Conservation (phyloP, 2,888 invertebrate species). For the Schizotus pectinicornis region DNA sequence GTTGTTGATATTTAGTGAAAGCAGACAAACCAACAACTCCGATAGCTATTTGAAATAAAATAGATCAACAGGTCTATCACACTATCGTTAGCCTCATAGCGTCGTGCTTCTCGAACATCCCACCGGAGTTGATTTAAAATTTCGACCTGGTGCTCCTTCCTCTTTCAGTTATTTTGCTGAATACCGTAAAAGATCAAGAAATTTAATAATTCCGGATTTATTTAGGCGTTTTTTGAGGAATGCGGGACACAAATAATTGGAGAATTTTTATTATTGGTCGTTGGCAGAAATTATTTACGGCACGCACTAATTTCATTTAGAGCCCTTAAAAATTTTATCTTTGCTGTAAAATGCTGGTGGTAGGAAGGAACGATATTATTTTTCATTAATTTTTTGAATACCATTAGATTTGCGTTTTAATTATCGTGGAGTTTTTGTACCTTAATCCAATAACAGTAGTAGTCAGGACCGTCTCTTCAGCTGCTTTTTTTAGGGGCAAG, state of each 20-base stretch:
- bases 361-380: neutral
- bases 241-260: neutral
- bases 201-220: too few species aligned
- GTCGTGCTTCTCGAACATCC: too few species aligned
- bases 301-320: slow-evolving; percentile 1
- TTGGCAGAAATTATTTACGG: slow-evolving; percentile 1
- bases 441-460: too few species aligned
- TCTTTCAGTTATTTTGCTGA: neutral
- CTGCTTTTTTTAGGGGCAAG: too few species aligned
- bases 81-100: neutral
- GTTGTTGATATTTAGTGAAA: neutral
- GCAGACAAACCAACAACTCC: neutral
- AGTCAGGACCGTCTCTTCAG: too few species aligned
- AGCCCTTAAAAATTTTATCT: neutral
- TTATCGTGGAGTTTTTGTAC: slow-evolving; percentile 10
- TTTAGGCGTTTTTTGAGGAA: neutral
- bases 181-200: neutral
- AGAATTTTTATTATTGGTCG: slow-evolving; percentile 3
- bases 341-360: too few species aligned
- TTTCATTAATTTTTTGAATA: neutral
- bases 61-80: slow-evolving; percentile 8
- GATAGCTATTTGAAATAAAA: neutral
- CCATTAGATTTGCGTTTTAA: slow-evolving; percentile 2
- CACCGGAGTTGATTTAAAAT: neutral
- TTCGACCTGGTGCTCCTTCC: neutral